A percentile compares a stretch with the other conserved stretches of the same genome.
phyloP scores from a whole-genome alignment of 30 jellyfish, hydroid and myxozoan species.

The Mastigias papua region DNA sequence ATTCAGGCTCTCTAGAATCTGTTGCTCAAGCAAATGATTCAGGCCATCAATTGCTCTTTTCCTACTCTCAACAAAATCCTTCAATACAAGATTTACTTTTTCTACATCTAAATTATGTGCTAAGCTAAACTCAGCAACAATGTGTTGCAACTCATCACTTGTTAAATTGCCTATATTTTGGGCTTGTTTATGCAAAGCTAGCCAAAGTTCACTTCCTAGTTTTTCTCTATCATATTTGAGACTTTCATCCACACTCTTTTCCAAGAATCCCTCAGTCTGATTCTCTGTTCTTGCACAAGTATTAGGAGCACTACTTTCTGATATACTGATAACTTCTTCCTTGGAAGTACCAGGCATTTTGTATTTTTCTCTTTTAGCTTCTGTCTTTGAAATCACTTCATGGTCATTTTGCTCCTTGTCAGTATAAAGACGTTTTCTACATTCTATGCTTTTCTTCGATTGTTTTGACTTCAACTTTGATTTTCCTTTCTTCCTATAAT shows the following conservation, averaged over 20 bases:
- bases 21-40: not conserved
- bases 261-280: not conserved
- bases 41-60: conserved; percentile 17
- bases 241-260: not conserved
- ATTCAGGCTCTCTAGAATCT: not conserved
- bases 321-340: not conserved
- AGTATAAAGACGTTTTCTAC: not conserved
- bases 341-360: not conserved
- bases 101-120: conserved; percentile 1
- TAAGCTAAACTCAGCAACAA: not conserved
- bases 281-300: not conserved
- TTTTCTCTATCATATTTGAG: conserved; percentile 5
- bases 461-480: not conserved
- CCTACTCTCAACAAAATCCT: conserved; percentile 31
- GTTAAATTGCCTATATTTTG: not conserved
- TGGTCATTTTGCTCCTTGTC: not conserved
- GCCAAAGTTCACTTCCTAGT: conserved; percentile 3
- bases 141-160: not conserved
- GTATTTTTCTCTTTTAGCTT: too few species aligned
- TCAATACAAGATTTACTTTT: not conserved
- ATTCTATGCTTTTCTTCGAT: not conserved
- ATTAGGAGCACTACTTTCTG: not conserved
- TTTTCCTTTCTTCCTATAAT: not conserved
- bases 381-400: not conserved
- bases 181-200: conserved; percentile 7